phyloP scores from a whole-genome alignment of 2,888 invertebrate species.

The Junonia oenone region DNA sequence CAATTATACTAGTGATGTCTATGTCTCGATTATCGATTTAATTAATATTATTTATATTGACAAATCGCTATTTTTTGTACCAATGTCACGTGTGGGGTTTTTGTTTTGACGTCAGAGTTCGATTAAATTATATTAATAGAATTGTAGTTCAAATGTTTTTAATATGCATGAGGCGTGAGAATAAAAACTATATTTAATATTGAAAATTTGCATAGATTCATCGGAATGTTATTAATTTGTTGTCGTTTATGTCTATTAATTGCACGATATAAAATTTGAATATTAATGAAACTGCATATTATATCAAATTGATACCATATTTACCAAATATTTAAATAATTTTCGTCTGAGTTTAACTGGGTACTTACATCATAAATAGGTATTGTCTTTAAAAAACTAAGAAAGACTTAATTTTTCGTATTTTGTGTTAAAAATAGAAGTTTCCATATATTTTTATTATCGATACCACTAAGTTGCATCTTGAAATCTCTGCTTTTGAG shows the following conservation, averaged over 20 bases:
- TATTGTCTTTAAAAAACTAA: too few relatives aligned
- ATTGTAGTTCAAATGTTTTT: not conserved
- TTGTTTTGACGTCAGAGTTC: not conserved
- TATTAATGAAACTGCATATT: too few relatives aligned
- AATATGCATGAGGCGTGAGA: not conserved
- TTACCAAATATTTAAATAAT: too few relatives aligned
- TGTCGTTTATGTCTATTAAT: too few relatives aligned
- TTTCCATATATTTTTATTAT: not conserved
- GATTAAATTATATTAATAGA: not conserved
- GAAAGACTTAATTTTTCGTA: too few relatives aligned
- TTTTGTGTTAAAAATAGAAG: too few relatives aligned
- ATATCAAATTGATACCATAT: too few relatives aligned
- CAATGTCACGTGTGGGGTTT: not conserved
- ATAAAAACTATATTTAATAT: not conserved
- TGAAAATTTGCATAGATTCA: too few relatives aligned
- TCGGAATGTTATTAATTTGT: too few relatives aligned
- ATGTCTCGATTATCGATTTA: constrained; percentile 24
- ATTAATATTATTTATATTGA: not conserved
- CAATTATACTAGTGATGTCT: constrained; percentile 37
- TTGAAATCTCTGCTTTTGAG: not conserved
- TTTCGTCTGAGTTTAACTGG: too few relatives aligned
- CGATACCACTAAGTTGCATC: not conserved
- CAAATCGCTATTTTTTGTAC: not conserved
- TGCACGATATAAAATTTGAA: too few relatives aligned
- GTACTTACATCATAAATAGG: too few relatives aligned